A percentile compares a stretch with the other conserved stretches of the same genome.
Conservation (phyloP, 2,888 invertebrate genomes). For the Nasonia oneida region DNA sequence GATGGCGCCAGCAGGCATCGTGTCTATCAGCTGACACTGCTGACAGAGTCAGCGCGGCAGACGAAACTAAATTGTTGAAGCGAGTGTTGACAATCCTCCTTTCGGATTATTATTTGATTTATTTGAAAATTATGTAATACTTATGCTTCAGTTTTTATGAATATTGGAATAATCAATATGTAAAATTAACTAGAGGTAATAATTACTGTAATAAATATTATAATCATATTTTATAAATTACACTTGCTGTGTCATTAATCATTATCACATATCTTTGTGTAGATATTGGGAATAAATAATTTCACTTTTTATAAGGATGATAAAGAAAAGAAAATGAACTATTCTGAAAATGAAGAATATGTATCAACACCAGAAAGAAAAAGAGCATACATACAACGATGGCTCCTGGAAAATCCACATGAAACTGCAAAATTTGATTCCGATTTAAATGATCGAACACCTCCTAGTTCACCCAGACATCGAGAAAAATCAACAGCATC, state of each 20-base stretch:
- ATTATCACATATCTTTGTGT: background rate
- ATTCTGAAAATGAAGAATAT: conserved; percentile 19
- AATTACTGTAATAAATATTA: background rate
- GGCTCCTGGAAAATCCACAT: conserved; percentile 37
- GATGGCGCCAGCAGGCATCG: no score
- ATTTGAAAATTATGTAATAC: no score
- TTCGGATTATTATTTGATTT: no score
- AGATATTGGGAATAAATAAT: background rate
- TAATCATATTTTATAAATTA: background rate
- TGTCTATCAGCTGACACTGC: no score
- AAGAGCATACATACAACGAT: conserved; percentile 42
- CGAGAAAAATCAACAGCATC: background rate
- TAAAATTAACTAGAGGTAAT: background rate
- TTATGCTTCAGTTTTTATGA: no score
- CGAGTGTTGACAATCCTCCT: no score
- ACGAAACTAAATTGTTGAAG: no score
- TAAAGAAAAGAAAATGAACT: conserved; percentile 30
- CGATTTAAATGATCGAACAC: conserved; percentile 3
- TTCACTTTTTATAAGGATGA: background rate
- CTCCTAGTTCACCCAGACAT: background rate
- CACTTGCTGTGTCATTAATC: background rate
- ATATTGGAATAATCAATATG: background rate
- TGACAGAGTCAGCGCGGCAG: no score
- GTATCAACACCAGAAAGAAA: conserved; percentile 48
- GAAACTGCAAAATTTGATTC: background rate